These are phyloP conservation scores for Lordiphosa collinella DNA, from an alignment of 1,140 invertebrate genomes.

Conservation along the genomic window DNA sequence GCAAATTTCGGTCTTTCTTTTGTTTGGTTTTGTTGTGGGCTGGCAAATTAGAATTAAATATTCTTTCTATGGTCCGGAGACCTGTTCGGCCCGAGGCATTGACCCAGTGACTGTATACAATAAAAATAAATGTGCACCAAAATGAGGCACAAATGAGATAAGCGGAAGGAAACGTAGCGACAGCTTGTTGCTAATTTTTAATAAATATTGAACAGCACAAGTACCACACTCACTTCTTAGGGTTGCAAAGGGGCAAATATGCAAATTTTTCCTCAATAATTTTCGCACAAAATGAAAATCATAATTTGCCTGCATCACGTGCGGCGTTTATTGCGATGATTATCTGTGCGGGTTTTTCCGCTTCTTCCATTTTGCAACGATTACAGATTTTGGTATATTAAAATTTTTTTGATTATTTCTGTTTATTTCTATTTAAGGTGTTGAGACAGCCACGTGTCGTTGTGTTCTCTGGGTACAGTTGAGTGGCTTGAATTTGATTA, in stretches of 20 bases:
- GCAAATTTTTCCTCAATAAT: slow-evolving; percentile 55
- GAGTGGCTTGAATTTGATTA: too few relatives aligned
- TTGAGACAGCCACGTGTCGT: slow-evolving; percentile 13
- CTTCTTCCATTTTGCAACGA: slow-evolving; percentile 34
- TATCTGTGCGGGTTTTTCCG: slow-evolving; percentile 24
- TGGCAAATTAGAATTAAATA: slow-evolving; percentile 63
- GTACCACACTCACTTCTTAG: slow-evolving; percentile 1
- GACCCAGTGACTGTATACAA: slow-evolving; percentile 40
- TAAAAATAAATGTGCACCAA: slow-evolving; percentile 19
- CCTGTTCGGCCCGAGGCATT: slow-evolving; percentile 33
- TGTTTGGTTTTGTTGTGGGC: slow-evolving; percentile 24
- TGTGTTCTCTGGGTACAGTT: too few relatives aligned
- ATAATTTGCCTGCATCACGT: slow-evolving; percentile 54
- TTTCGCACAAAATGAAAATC: slow-evolving; percentile 57
- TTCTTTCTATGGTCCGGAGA: slow-evolving; percentile 38
- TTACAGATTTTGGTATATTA: slow-evolving; percentile 24
- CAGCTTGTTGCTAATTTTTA: slow-evolving; percentile 70
- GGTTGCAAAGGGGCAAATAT: slow-evolving; percentile 31
- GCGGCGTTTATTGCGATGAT: slow-evolving; percentile 48
- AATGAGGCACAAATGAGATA: slow-evolving; percentile 39
- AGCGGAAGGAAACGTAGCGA: slow-evolving; percentile 46
- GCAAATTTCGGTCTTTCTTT: slow-evolving; percentile 43
- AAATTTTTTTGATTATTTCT: too few relatives aligned
- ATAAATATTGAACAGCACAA: slow-evolving; percentile 57
- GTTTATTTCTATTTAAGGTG: too few relatives aligned